These are phyloP conservation scores for Festucalex cinctus DNA, from an alignment of 2,113 vertebrate genomes.

Conservation along the genomic window DNA sequence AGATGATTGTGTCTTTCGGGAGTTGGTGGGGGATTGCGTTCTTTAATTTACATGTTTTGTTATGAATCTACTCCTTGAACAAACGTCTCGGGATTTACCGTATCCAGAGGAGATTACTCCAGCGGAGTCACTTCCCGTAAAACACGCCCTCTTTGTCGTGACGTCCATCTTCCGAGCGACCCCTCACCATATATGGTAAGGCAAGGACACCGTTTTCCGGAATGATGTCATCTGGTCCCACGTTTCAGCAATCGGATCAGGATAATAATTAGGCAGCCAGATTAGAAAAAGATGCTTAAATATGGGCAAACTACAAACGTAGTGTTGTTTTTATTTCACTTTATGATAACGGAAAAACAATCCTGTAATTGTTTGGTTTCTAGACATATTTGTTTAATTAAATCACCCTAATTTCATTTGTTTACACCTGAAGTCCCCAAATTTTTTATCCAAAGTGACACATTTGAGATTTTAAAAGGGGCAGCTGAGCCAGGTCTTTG, in stretches of 20 bases:
- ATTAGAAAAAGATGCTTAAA: neutral
- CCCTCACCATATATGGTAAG: slow-evolving; percentile 66
- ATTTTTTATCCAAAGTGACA: too few species aligned
- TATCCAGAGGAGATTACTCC: slow-evolving; percentile 25
- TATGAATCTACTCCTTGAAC: neutral
- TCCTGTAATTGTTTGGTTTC: too few species aligned
- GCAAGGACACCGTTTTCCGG: slow-evolving; percentile 60
- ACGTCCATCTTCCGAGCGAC: slow-evolving; percentile 62
- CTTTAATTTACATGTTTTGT: neutral
- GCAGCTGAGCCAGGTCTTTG: too few species aligned
- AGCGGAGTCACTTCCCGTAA: slow-evolving; percentile 66
- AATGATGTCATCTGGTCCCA: slow-evolving; percentile 61
- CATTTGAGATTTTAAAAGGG: too few species aligned
- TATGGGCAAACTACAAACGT: neutral
- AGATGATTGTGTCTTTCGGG: neutral
- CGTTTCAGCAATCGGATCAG: slow-evolving; percentile 30
- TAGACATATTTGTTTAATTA: too few species aligned
- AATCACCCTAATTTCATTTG: too few species aligned
- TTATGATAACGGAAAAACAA: neutral
- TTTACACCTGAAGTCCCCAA: too few species aligned
- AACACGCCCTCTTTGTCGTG: slow-evolving; percentile 54
- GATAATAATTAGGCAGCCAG: neutral
- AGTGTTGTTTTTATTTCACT: neutral
- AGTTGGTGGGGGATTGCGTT: neutral
- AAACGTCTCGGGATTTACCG: slow-evolving; percentile 5